Evolutionary conservation across 2,113 vertebrate species (phyloP).

Genomic region (Prunella himalayana): DNA sequence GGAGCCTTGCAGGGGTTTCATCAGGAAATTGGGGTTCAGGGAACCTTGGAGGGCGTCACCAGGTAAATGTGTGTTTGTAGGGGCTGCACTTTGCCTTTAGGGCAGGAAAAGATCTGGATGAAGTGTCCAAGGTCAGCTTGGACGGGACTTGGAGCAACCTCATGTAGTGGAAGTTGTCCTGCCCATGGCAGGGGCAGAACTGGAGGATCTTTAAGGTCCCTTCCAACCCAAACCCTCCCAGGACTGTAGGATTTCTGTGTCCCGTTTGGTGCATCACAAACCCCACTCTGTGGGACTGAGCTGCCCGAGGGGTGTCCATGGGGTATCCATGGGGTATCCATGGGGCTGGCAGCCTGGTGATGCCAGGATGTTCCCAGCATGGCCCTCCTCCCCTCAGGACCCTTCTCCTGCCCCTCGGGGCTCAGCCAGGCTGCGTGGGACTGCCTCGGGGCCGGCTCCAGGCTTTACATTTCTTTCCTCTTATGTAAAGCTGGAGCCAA

Average conservation of each 20-base stretch:
- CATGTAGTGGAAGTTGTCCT: neutral
- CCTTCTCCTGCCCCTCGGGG: neutral
- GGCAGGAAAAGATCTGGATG: neutral
- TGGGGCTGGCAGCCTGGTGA: neutral
- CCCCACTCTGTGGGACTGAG: accelerated
- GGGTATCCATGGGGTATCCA: neutral
- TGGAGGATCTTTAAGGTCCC: neutral
- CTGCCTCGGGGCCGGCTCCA: neutral
- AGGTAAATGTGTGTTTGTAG: neutral
- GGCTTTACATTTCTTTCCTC: neutral
- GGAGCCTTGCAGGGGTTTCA: neutral
- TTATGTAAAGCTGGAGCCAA: neutral
- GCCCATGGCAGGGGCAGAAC: neutral
- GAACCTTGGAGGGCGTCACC: neutral
- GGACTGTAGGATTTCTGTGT: neutral
- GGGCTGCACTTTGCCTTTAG: neutral
- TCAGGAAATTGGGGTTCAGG: neutral
- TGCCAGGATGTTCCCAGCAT: accelerated
- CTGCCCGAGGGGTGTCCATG: neutral
- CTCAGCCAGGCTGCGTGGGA: neutral
- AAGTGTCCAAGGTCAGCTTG: neutral
- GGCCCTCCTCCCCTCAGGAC: neutral
- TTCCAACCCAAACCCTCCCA: neutral
- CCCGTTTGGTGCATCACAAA: neutral
- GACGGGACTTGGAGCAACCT: neutral